Base-by-base conservation (phyloP, 2,797 vertebrate genomes). In the Sternotherus odoratus region DNA sequence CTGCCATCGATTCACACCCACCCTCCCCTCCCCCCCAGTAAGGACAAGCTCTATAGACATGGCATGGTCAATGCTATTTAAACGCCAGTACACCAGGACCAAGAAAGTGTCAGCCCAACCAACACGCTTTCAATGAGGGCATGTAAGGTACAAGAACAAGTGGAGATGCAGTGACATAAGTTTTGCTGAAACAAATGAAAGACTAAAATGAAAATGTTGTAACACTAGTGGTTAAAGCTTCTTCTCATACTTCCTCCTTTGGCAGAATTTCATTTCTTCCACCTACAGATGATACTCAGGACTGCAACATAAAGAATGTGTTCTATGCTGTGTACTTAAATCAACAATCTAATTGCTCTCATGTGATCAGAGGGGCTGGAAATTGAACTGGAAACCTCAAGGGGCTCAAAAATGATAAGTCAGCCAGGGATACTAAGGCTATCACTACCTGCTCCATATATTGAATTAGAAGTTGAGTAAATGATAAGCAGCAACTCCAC, bases 371-470 rank as follows among this genome's bases (percentile, higher is more conserved):
- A 97, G 93, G 88, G 94, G 77, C 77, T 96, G 88, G 84, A 96
- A 96, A 96, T 95, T 91, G 87, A 96, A 96, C 84, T 95, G 83
- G 85, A 96, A 97, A 95, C 54, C 75, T 95, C 78, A n/a, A 85
- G 90, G 84, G 84, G 69, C 84, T 57, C 78, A 83, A 50, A 78
- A 82, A 77, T 81, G 87, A 94, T 85, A 96, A 95, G 79, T 93
- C 89, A 93, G 88, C 75, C 78, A 46, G 85, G 81, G 74, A 91
- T 81, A 53, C 60, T 93, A 90, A 95, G 93, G 87, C 96, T 95
- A 78, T 89, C 81, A 21, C 82, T 91, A 60, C 92, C 79, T 89
- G 78, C 60, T 97, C 83, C 66, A 6, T 57, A 75, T 91, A 82
- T 84, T 95, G 96, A 93, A 95, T 96, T 96, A 92, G 90, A 95